These are phyloP conservation scores for Gorsachius goisagi DNA, from an alignment of 2,113 vertebrate genomes.

Conservation along the genomic window DNA sequence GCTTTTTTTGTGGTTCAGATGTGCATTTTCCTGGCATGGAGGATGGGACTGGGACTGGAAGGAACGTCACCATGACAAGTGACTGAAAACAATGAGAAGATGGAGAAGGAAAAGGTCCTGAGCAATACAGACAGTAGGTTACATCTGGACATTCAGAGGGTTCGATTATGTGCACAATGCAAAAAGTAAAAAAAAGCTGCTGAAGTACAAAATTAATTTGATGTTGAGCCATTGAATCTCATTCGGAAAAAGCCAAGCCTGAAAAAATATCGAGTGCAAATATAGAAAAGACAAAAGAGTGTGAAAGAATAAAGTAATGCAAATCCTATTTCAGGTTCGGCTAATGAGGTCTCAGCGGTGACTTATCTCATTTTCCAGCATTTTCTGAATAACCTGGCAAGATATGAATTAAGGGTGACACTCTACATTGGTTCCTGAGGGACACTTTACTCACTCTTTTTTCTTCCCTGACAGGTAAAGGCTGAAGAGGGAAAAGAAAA, in stretches of 20 bases:
- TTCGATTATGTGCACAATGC: neutral
- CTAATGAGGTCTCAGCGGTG: neutral
- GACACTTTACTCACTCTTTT: neutral
- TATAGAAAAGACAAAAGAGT: neutral
- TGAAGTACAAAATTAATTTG: neutral
- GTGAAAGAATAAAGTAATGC: neutral
- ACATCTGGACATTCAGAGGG: neutral
- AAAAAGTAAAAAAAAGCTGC: neutral
- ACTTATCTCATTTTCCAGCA: neutral
- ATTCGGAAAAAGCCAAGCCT: neutral
- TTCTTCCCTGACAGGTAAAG: constrained; percentile 43
- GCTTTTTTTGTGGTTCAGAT: accelerated
- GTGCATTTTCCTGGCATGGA: neutral
- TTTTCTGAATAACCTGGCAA: neutral
- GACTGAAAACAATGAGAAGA: neutral
- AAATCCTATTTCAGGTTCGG: neutral
- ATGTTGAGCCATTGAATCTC: neutral
- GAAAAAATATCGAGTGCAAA: neutral
- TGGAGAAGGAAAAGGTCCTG: neutral
- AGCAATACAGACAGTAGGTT: neutral
- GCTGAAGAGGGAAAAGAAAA: constrained; percentile 50
- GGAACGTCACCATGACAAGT: neutral
- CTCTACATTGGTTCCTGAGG: neutral
- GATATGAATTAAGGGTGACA: neutral
- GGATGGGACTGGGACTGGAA: neutral